Conservation (phyloP, 2,888 invertebrate genomes). For the Drosophila acutilabella region DNA sequence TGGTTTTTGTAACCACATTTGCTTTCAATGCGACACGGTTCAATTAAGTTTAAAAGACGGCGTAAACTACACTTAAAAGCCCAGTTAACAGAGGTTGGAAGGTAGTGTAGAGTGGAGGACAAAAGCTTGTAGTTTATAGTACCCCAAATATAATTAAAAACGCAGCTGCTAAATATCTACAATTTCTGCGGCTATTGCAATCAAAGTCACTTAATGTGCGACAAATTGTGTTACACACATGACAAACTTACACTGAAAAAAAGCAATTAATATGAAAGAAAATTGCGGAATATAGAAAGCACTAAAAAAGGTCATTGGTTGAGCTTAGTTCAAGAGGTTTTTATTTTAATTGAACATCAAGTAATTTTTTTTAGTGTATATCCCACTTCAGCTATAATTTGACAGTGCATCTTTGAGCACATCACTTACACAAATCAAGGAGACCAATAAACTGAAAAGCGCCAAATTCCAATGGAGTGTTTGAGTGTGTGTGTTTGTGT, state of each 20-base stretch:
- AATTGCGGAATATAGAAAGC: too few relatives aligned
- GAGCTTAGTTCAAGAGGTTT: too few relatives aligned
- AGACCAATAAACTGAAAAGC: constrained; percentile 67
- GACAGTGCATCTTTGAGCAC: constrained; percentile 44
- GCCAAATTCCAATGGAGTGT: constrained; percentile 29
- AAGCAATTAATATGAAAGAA: too few relatives aligned
- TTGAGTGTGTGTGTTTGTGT: constrained; percentile 9
- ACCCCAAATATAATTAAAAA: constrained; percentile 67
- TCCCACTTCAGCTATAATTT: constrained; percentile 3
- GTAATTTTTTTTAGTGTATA: background rate
- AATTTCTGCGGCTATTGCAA: constrained; percentile 66
- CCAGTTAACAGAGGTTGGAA: background rate
- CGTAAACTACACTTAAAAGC: constrained; percentile 10
- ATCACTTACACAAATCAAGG: constrained; percentile 74
- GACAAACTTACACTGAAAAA: background rate
- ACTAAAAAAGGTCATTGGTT: too few relatives aligned
- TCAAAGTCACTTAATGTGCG: constrained; percentile 62
- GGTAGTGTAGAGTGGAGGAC: background rate
- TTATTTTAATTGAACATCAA: too few relatives aligned
- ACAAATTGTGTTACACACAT: constrained; percentile 41
- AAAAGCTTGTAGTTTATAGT: background rate
- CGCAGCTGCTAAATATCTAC: constrained; percentile 35
- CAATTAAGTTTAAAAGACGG: constrained; percentile 42
- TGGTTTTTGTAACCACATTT: constrained; percentile 36
- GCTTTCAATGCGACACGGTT: constrained; percentile 47